phyloP scores from a whole-genome alignment of 1,140 invertebrate genomes.

The Scaptomyza pallida region DNA sequence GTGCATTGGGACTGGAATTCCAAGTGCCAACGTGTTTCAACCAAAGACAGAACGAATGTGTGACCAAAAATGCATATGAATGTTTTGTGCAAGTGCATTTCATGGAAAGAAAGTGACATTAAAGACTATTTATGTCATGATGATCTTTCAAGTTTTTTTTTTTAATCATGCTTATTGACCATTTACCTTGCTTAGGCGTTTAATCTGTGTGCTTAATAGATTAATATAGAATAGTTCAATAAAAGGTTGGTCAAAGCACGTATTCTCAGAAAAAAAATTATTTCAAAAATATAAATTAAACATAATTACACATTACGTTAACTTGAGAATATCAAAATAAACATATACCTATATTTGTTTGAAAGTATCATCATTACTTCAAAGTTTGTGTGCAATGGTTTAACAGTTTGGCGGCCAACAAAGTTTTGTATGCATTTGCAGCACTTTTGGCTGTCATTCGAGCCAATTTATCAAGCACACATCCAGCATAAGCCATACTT shows the following conservation, averaged over 20 bases:
- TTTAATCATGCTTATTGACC: too few species aligned
- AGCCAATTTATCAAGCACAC: constrained; percentile 28
- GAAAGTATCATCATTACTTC: neutral
- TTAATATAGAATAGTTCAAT: too few species aligned
- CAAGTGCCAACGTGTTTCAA: constrained; percentile 46
- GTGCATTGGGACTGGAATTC: constrained; percentile 62
- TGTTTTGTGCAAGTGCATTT: neutral
- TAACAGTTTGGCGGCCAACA: neutral
- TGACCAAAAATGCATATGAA: neutral
- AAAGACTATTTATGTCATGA: neutral
- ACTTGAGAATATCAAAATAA: too few species aligned
- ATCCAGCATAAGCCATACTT: neutral
- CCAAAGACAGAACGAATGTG: neutral
- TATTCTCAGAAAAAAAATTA: too few species aligned
- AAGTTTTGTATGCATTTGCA: constrained; percentile 12
- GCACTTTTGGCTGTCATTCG: constrained; percentile 8
- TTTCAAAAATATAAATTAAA: too few species aligned
- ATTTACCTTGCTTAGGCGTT: too few species aligned
- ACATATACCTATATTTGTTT: too few species aligned
- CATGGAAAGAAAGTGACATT: neutral
- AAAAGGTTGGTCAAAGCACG: too few species aligned
- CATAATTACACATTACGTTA: too few species aligned
- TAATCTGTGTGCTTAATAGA: too few species aligned
- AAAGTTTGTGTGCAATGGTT: neutral
- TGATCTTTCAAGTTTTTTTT: neutral